phyloP scores from a whole-genome alignment of 2,113 vertebrate species.

The Sinocyclocheilus anshuiensis region DNA sequence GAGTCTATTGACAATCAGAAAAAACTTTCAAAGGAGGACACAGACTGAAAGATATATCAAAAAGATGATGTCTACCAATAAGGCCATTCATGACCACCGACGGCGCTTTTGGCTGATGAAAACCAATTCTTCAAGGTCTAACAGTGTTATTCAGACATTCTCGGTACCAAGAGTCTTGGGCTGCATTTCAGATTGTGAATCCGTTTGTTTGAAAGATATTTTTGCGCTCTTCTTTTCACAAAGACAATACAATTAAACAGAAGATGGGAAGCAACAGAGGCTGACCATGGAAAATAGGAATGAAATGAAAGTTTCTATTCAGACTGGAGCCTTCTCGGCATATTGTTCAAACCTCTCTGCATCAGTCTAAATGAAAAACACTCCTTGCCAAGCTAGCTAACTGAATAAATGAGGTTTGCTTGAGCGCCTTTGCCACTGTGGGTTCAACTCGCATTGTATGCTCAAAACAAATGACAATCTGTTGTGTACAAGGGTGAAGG shows the following conservation, averaged over 20 bases:
- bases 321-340: neutral
- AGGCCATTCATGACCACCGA: slow-evolving; percentile 14
- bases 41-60: neutral
- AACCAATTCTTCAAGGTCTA: slow-evolving; percentile 46
- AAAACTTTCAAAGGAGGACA: slow-evolving; percentile 6
- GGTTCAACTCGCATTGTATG: neutral
- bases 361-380: neutral
- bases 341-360: slow-evolving; percentile 10
- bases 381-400: neutral
- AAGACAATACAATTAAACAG: slow-evolving; percentile 8
- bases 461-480: neutral
- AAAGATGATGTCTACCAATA: slow-evolving; percentile 13
- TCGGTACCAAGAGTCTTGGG: neutral
- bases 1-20: neutral
- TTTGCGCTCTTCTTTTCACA: neutral
- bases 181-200: neutral
- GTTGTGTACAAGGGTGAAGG: neutral
- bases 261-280: neutral
- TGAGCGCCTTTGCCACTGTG: neutral
- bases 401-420: slow-evolving; percentile 16
- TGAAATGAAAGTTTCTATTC: slow-evolving; percentile 4
- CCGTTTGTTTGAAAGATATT: neutral
- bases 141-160: slow-evolving; percentile 2
- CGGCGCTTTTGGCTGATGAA: slow-evolving; percentile 1
- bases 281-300: neutral